A percentile compares a stretch with the other conserved stretches of the same genome.
phyloP scores from a whole-genome alignment of 2,888 invertebrate genomes.

The Protonemura montana region DNA sequence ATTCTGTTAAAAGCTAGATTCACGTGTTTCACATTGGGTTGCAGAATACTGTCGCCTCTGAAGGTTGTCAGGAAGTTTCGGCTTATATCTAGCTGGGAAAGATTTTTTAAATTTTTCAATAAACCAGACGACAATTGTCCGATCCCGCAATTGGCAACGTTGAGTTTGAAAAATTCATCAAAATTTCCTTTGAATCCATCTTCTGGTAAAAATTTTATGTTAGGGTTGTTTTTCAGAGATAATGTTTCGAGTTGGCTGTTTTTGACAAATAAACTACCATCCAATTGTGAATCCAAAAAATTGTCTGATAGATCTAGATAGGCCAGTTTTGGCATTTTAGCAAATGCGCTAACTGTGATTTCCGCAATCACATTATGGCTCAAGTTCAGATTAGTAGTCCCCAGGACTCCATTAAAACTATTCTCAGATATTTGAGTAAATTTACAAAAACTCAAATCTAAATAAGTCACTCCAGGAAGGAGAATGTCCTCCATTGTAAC shows the following conservation, averaged over 20 bases:
- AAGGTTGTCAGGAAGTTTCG: not conserved
- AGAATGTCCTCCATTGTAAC: slow-evolving; percentile 24
- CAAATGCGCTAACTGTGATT: slow-evolving; percentile 75
- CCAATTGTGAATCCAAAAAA: slow-evolving; percentile 70
- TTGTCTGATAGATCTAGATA: slow-evolving; percentile 79
- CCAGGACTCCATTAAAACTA: slow-evolving; percentile 61
- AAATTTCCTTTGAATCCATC: slow-evolving; percentile 54
- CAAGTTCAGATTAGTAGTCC: slow-evolving; percentile 71
- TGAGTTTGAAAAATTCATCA: slow-evolving; percentile 73
- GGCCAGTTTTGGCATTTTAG: slow-evolving; percentile 70
- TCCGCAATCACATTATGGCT: slow-evolving; percentile 74
- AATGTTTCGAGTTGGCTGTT: slow-evolving; percentile 73
- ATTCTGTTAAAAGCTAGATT: not conserved
- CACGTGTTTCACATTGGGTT: not conserved
- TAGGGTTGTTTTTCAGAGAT: slow-evolving; percentile 58
- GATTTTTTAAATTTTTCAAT: not conserved
- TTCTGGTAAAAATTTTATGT: slow-evolving; percentile 21
- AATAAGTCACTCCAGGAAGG: not conserved
- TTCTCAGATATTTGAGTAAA: slow-evolving; percentile 22
- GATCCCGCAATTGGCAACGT: slow-evolving; percentile 77
- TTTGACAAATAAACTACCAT: slow-evolving; percentile 72
- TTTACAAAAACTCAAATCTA: slow-evolving; percentile 31
- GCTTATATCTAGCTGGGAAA: slow-evolving; percentile 13
- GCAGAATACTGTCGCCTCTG: not conserved
- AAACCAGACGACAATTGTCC: not conserved